Conservation (phyloP, 2,113 vertebrate genomes). For the Cebidichthys violaceus region DNA sequence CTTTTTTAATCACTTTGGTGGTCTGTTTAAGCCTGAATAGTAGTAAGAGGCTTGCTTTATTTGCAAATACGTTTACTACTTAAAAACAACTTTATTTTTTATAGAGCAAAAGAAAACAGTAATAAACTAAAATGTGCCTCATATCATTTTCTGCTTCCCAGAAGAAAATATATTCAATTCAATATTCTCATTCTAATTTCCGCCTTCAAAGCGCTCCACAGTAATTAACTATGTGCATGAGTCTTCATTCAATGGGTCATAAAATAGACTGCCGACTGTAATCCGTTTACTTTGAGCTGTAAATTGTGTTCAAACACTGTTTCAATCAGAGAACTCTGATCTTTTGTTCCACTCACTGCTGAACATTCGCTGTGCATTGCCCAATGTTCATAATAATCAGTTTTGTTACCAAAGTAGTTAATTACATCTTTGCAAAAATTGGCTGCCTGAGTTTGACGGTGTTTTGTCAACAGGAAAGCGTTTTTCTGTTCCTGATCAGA, state of each 20-base stretch:
- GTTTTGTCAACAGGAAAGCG: slow-evolving; percentile 70
- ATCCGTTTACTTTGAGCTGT: slow-evolving; percentile 29
- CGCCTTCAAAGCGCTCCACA: background rate
- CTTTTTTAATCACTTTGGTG: background rate
- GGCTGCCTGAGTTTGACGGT: slow-evolving; percentile 28
- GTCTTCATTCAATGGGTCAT: slow-evolving; percentile 7
- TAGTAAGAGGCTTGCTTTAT: background rate
- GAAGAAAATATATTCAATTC: background rate
- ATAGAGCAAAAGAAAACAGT: background rate
- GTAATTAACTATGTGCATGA: background rate
- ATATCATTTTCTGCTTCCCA: background rate
- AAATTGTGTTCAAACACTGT: slow-evolving; percentile 23
- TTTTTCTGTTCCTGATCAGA: slow-evolving; percentile 70
- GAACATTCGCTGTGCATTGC: slow-evolving; percentile 19
- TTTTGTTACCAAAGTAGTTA: slow-evolving; percentile 51
- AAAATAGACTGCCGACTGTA: slow-evolving; percentile 16
- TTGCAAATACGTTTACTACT: background rate
- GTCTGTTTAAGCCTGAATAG: background rate
- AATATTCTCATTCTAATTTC: background rate
- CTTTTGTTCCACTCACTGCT: slow-evolving; percentile 30
- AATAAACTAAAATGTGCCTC: background rate
- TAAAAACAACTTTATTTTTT: background rate
- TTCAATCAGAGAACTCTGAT: slow-evolving; percentile 22
- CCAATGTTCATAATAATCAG: slow-evolving; percentile 34
- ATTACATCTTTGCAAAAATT: slow-evolving; percentile 49